Evolutionary conservation across 2,888 invertebrate species (phyloP).

Genomic region (Andrena trimmerana): DNA sequence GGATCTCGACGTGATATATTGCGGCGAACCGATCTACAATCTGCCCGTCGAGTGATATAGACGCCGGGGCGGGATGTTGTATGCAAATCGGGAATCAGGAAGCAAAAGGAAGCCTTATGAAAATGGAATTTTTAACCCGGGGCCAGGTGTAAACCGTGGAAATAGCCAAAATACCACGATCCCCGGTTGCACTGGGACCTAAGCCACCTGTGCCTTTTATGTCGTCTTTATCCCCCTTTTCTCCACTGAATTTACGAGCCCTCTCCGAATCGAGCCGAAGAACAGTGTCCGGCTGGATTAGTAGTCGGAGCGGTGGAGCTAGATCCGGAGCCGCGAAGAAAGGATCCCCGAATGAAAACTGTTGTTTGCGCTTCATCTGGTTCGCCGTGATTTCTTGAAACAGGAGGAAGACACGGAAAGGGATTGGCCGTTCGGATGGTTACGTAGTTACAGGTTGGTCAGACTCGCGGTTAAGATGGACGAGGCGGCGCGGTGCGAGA

Average conservation of each 20-base stretch:
- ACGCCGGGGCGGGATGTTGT: constrained; percentile 55
- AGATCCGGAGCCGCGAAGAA: not conserved
- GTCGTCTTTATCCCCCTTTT: not conserved
- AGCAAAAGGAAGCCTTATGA: constrained; percentile 54
- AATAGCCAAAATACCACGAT: constrained; percentile 46
- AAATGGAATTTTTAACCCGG: constrained; percentile 47
- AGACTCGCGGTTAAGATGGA: constrained; percentile 71
- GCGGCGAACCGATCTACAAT: constrained; percentile 64
- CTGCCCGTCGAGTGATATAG: constrained; percentile 57
- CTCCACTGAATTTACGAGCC: not conserved
- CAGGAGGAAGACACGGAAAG: constrained; percentile 55
- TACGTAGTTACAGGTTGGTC: constrained; percentile 81
- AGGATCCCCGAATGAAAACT: not conserved
- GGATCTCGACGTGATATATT: constrained; percentile 65
- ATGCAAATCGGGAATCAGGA: constrained; percentile 68
- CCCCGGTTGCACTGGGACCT: not conserved
- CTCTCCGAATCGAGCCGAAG: not conserved
- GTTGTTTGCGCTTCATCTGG: not conserved
- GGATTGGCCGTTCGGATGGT: constrained; percentile 73
- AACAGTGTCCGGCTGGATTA: too few species aligned
- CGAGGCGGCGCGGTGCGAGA: constrained; percentile 80
- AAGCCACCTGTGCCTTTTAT: not conserved
- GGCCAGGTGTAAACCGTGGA: constrained; percentile 37
- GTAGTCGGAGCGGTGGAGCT: not conserved
- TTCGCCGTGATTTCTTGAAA: constrained; percentile 10